These are phyloP conservation scores for Coremacera marginata DNA, from an alignment of 2,888 invertebrate genomes.

Conservation along the genomic window DNA sequence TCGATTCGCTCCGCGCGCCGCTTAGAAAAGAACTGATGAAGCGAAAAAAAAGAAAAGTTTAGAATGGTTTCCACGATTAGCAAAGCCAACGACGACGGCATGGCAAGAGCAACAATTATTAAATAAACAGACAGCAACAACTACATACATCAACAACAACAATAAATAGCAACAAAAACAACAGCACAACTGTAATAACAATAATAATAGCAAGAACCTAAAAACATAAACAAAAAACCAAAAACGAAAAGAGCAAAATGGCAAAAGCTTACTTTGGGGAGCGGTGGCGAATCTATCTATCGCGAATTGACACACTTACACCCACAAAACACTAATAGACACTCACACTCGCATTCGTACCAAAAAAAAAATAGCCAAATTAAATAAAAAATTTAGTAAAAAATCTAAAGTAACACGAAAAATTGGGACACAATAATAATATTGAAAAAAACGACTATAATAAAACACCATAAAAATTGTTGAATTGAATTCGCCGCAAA, in stretches of 20 bases:
- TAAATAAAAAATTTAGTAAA: not conserved
- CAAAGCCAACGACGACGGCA: conserved; percentile 39
- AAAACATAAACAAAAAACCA: conserved; percentile 37
- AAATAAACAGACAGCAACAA: conserved; percentile 59
- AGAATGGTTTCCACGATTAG: conserved; percentile 17
- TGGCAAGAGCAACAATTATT: conserved; percentile 58
- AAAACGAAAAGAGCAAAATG: conserved; percentile 43
- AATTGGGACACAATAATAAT: conserved; percentile 25
- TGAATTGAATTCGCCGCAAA: not conserved
- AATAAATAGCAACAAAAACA: conserved; percentile 32
- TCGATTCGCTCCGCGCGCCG: conserved; percentile 66
- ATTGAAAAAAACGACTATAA: not conserved
- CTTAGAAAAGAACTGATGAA: conserved; percentile 66
- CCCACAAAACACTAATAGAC: not conserved
- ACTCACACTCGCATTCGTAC: not conserved
- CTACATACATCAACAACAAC: conserved; percentile 40
- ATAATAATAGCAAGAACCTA: conserved; percentile 36
- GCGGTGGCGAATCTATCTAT: conserved; percentile 32
- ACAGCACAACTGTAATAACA: conserved; percentile 8
- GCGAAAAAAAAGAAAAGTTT: conserved; percentile 43
- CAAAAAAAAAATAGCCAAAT: not conserved
- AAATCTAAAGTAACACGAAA: conserved; percentile 20
- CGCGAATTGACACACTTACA: conserved; percentile 19
- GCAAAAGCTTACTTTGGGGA: conserved; percentile 56
- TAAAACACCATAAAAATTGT: not conserved